Base-by-base conservation (phyloP, 2,888 invertebrate species). In the Neoitamus cyanurus region DNA sequence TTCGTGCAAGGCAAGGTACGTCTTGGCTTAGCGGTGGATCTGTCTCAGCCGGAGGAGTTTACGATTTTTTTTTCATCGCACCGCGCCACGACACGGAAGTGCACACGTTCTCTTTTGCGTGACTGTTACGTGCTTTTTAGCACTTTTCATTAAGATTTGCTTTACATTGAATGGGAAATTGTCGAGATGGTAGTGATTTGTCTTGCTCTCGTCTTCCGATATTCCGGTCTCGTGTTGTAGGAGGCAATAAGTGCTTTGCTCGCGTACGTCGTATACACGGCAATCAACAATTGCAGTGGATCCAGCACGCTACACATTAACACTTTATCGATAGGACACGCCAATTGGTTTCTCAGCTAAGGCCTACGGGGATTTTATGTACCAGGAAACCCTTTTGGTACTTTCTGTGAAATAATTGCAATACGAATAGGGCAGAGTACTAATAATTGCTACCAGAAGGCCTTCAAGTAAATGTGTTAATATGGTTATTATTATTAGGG, bases 51-150 rank as follows among this genome's bases (percentile, higher is more conserved):
- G 37, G 25, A 58, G 58, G 58, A 20, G 58, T 25, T 58, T 58
- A 25, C 7, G 58, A 58, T 58, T 9, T 58, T 48, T 48, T 34
- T 34, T 58, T 58, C 9, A 58, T 25, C 25, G 58, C 15, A 20
- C 58, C 9, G 20, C 25, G 9, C 6, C 58, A 9, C 20, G 58
- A 58, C 25, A 20, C 58, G 58, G 58, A 58, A 58, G 25, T 58
- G 58, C 25, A 58, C 58, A 58, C 58, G 58, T 58, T 58, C 58
- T 58, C 58, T 58, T 58, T 58, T 58, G 58, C 58, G 58, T 58
- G 58, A 58, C 58, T 58, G 58, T 58, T 58, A 58, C 58, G 58
- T 58, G 58, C 9, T 58, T 58, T 58, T 58, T 25, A 58, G 58
- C 58, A 58, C 58, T 58, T 58, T 58, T 58, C 20, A 58, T 58